Evolutionary conservation across 2,797 vertebrate species (phyloP), one percentile per base, ranked within the genome.

Genomic region (Rhinatrema bivittatum): DNA sequence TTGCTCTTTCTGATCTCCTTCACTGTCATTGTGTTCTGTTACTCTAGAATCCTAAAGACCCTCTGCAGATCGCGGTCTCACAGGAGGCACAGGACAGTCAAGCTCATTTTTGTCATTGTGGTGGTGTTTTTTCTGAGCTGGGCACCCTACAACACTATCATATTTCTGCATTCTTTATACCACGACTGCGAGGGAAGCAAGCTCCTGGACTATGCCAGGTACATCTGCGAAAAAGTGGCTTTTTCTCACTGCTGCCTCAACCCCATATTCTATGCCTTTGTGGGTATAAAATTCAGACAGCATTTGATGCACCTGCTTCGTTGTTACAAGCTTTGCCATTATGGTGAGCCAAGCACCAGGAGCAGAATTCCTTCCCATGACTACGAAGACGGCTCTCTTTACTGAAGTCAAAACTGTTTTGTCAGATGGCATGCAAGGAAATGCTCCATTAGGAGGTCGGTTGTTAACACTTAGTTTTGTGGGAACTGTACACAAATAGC

Each of bases 191-290:
- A 59, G 3, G 2, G 38, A 4, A 55, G 13, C 5, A 68, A 44
- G 6, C 30, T 15, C 0, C 17, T 84, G 9, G 62, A 53, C 5
- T 79, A 84, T 0, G 76, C 76, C 9, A 53, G 85, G 29, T 53
- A 78, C 20, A 18, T 94, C 42, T 79, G 78, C 42, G 79, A 84
- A 5, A 53, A 86, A 13, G 29, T 94, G 14, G 93, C 92, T 12
- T 94, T 87, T 56, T 91, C 83, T 3, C 93, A 99, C 53, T 98
- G 93, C 60, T 94, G 88, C 60, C 79, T 99, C 16, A 94, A 98
- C 57, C 94, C 94, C 0, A 70, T 98, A 30, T 87, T 98, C 68
- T 98, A 97, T 1, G 90, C 91, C 14, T 89, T 99, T 11, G 78
- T 90, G 2, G 93, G 94, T 4, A 65, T 91, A 33, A 97, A 97